phyloP scores from a whole-genome alignment of 1,140 invertebrate species.

The Carcinoscorpius rotundicauda region DNA sequence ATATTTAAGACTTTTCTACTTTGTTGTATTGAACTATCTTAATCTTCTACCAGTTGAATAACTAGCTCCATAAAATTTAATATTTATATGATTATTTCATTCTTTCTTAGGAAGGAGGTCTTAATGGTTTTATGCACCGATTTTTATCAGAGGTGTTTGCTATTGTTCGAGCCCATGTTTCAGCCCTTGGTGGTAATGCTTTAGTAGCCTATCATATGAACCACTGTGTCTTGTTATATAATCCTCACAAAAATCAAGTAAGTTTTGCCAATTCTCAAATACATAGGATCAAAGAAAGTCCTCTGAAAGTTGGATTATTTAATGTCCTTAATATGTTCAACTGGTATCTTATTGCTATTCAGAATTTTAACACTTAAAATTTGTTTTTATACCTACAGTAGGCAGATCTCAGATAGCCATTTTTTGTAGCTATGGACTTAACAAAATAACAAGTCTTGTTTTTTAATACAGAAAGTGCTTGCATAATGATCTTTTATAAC shows the following conservation, averaged over 20 bases:
- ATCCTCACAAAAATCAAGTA: slow-evolving; percentile 93
- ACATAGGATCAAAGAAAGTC: background rate
- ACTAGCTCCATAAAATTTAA: slow-evolving; percentile 2
- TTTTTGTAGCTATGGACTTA: background rate
- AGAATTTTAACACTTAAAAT: slow-evolving; percentile 2
- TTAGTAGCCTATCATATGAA: slow-evolving; percentile 88
- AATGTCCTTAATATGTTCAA: slow-evolving; percentile 3
- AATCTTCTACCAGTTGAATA: background rate
- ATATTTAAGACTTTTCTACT: no score
- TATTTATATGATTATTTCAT: no score
- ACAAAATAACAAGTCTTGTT: no score
- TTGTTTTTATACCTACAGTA: slow-evolving; percentile 3
- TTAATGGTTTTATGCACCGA: slow-evolving; percentile 84
- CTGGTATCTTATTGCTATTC: background rate
- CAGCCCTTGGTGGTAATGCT: slow-evolving; percentile 87
- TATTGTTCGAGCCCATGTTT: slow-evolving; percentile 81
- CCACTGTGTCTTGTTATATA: slow-evolving; percentile 76
- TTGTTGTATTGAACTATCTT: no score
- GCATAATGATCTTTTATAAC: no score
- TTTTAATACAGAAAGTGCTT: no score
- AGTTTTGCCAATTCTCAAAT: slow-evolving; percentile 12
- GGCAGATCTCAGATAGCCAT: background rate
- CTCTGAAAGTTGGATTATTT: slow-evolving; percentile 1
- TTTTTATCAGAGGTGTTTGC: slow-evolving; percentile 84
- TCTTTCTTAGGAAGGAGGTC: slow-evolving; percentile 53